Percentiles rank a stretch among this genome's conserved stretches.
These are phyloP conservation scores for Rhabdornis inornatus DNA, from an alignment of 2,113 vertebrate genomes.

Conservation along the genomic window DNA sequence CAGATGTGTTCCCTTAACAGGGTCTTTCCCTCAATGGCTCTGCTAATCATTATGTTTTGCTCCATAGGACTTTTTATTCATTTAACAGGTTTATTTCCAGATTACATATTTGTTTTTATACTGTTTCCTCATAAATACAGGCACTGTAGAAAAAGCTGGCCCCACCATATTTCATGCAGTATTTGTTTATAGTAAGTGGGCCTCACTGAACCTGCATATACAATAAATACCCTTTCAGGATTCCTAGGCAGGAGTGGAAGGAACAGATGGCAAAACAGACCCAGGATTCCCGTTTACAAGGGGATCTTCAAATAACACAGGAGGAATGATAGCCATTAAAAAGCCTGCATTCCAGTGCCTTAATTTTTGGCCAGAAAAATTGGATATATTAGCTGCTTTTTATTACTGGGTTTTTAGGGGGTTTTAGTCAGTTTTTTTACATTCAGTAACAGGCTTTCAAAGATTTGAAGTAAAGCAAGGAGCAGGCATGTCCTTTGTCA, in stretches of 20 bases:
- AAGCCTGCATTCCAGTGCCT: constrained; percentile 40
- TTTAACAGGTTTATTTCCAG: constrained; percentile 57
- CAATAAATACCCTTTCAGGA: constrained; percentile 65
- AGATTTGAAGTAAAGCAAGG: neutral
- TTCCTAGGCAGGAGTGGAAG: constrained; percentile 49
- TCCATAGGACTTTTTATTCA: constrained; percentile 57
- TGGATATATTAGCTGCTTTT: constrained; percentile 22
- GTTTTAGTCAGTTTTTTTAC: neutral
- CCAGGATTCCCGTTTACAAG: constrained; percentile 61
- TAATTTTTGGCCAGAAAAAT: constrained; percentile 49
- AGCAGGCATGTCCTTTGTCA: neutral
- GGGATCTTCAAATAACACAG: constrained; percentile 63
- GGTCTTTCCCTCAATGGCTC: constrained; percentile 47
- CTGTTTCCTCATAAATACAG: constrained; percentile 55
- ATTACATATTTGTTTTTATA: constrained; percentile 56
- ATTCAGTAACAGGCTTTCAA: neutral
- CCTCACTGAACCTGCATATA: constrained; percentile 55
- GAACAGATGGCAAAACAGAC: constrained; percentile 68
- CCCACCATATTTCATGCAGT: constrained; percentile 34
- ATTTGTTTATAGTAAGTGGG: constrained; percentile 62
- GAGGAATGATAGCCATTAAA: constrained; percentile 58
- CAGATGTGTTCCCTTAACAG: constrained; percentile 45
- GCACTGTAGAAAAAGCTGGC: constrained; percentile 56
- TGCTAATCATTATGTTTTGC: constrained; percentile 61
- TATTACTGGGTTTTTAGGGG: neutral